These are phyloP conservation scores for Ischnura elegans DNA, from an alignment of 2,888 invertebrate species.

Conservation along the genomic window DNA sequence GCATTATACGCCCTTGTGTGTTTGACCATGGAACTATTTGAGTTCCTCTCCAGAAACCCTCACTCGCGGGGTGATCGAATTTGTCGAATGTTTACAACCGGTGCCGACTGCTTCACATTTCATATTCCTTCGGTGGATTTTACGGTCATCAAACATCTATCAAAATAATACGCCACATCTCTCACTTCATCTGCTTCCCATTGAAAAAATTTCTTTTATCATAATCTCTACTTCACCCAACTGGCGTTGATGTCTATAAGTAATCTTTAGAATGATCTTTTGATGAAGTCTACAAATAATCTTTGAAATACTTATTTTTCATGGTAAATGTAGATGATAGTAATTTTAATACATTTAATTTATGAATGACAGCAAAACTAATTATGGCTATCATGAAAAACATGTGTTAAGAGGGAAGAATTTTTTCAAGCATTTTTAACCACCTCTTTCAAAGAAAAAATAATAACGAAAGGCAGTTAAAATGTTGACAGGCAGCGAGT, in stretches of 20 bases:
- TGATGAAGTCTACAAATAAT: background rate
- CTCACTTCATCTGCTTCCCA: background rate
- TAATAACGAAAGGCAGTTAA: background rate
- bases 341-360: background rate
- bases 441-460: background rate
- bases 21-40: background rate
- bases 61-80: background rate
- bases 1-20: slow-evolving; percentile 11
- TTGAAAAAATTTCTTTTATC: background rate
- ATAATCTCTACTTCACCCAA: too few relatives aligned
- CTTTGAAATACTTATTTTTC: background rate
- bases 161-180: background rate
- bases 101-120: background rate
- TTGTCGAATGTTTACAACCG: background rate
- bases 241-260: too few relatives aligned
- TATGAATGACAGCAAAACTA: background rate
- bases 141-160: background rate
- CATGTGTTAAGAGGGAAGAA: background rate
- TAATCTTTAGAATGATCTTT: background rate
- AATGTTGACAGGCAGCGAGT: background rate
- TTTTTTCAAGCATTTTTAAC: background rate
- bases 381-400: background rate
- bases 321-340: background rate
- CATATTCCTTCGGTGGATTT: background rate
- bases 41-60: background rate